Conservation (phyloP, 1,140 invertebrate species). For the Belonocnema kinseyi region DNA sequence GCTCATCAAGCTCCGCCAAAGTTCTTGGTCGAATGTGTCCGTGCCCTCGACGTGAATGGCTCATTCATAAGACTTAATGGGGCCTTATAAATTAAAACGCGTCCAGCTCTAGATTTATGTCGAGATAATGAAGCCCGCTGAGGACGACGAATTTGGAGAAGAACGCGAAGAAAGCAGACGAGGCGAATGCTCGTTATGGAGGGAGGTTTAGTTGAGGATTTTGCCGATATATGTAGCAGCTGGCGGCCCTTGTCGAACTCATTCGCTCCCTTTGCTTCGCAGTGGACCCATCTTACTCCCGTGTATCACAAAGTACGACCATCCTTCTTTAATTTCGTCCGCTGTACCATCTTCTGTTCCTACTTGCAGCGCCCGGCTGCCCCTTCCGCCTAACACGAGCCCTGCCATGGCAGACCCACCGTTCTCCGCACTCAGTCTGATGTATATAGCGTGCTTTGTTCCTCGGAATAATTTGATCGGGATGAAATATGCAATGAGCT, state of each 20-base stretch:
- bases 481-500: slow-evolving; percentile 59
- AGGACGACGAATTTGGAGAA: neutral
- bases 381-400: neutral
- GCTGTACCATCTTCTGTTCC: slow-evolving; percentile 20
- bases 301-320: neutral
- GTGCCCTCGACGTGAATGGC: slow-evolving; percentile 55
- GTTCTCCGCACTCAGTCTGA: slow-evolving; percentile 41
- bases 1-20: slow-evolving; percentile 25
- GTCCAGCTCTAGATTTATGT: slow-evolving; percentile 58
- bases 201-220: slow-evolving; percentile 41
- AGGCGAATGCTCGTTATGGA: neutral
- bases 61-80: slow-evolving; percentile 60
- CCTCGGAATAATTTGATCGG: slow-evolving; percentile 62
- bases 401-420: slow-evolving; percentile 1
- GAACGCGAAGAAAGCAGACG: neutral
- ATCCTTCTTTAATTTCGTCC: slow-evolving; percentile 5
- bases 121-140: slow-evolving; percentile 55
- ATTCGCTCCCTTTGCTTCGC: neutral
- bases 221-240: slow-evolving; percentile 43
- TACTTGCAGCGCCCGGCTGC: neutral
- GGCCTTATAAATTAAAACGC: slow-evolving; percentile 59
- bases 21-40: slow-evolving; percentile 42
- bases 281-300: slow-evolving; percentile 36
- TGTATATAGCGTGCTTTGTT: slow-evolving; percentile 55
- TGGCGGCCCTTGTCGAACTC: slow-evolving; percentile 1